phyloP scores from a whole-genome alignment of 2,888 invertebrate species.

The Drosophila nr. perissopoda region DNA sequence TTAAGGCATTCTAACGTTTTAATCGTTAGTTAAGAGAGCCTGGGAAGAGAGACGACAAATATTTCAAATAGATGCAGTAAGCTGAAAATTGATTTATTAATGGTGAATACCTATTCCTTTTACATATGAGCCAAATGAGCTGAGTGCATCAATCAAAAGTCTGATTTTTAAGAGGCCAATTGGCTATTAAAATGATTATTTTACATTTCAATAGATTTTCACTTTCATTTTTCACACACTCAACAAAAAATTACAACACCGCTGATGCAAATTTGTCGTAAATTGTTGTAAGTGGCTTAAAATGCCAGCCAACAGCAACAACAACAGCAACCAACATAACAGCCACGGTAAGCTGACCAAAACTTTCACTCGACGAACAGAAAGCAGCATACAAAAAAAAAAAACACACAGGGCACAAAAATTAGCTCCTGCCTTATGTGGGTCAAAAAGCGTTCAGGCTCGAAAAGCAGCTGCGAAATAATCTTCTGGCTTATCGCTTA shows the following conservation, averaged over 20 bases:
- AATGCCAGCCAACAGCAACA: constrained; percentile 35
- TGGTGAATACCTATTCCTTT: background rate
- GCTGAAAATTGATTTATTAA: background rate
- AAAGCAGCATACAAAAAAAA: constrained; percentile 1
- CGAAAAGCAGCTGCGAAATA: constrained; percentile 35
- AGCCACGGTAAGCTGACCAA: constrained; percentile 31
- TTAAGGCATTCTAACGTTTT: background rate
- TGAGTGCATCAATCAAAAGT: constrained; percentile 11
- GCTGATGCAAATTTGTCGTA: constrained; percentile 71
- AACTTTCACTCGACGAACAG: constrained; percentile 67
- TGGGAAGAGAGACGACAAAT: background rate
- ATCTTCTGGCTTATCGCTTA: constrained; percentile 49
- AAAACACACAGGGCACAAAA: constrained; percentile 15
- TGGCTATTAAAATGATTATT: constrained; percentile 44
- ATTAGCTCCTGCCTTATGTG: constrained; percentile 51
- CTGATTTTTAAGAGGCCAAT: constrained; percentile 26
- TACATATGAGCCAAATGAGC: background rate
- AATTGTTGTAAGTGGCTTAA: constrained; percentile 73
- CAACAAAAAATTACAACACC: constrained; percentile 19
- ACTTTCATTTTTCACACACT: constrained; percentile 60
- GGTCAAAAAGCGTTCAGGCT: constrained; percentile 56
- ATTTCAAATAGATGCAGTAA: background rate
- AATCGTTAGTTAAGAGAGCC: background rate
- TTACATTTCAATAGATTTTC: constrained; percentile 47
- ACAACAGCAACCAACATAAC: constrained; percentile 11